These are phyloP conservation scores for Amiota mariae DNA, from an alignment of 2,888 invertebrate genomes.

Conservation along the genomic window DNA sequence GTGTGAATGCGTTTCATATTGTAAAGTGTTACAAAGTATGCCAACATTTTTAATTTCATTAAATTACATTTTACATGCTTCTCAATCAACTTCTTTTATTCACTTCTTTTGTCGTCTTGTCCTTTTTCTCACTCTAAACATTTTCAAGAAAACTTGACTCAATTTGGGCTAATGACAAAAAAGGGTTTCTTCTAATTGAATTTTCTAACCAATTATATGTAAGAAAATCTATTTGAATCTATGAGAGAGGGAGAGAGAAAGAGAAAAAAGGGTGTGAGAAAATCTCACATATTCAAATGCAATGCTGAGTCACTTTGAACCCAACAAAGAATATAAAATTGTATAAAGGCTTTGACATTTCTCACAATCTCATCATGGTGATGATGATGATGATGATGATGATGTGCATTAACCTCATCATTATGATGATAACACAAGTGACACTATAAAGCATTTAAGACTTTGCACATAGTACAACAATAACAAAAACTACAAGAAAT, in stretches of 20 bases:
- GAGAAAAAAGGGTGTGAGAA: neutral
- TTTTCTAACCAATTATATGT: slow-evolving; percentile 62
- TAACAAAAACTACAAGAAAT: too few relatives aligned
- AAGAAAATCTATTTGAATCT: slow-evolving; percentile 50
- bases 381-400: slow-evolving; percentile 35
- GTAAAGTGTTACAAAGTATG: slow-evolving; percentile 51
- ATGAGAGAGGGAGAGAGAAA: neutral
- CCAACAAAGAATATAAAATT: neutral
- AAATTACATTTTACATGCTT: slow-evolving; percentile 57
- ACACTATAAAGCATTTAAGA: slow-evolving; percentile 20
- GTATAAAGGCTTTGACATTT: neutral
- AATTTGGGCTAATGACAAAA: slow-evolving; percentile 53
- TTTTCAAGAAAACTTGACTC: slow-evolving; percentile 42
- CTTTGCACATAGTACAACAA: too few relatives aligned
- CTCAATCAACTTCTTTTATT: slow-evolving; percentile 32
- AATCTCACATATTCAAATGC: neutral
- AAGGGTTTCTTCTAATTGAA: slow-evolving; percentile 60
- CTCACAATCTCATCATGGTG: neutral
- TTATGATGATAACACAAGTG: slow-evolving; percentile 47
- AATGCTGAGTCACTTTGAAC: slow-evolving; percentile 1
- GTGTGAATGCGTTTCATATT: too few relatives aligned
- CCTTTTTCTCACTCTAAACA: slow-evolving; percentile 28
- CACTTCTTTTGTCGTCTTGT: slow-evolving; percentile 24
- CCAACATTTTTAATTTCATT: slow-evolving; percentile 60
- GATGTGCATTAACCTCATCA: slow-evolving; percentile 50